These are phyloP conservation scores for Caenorhabditis imperialis DNA, from an alignment of 2,888 invertebrate species.

Conservation along the genomic window DNA sequence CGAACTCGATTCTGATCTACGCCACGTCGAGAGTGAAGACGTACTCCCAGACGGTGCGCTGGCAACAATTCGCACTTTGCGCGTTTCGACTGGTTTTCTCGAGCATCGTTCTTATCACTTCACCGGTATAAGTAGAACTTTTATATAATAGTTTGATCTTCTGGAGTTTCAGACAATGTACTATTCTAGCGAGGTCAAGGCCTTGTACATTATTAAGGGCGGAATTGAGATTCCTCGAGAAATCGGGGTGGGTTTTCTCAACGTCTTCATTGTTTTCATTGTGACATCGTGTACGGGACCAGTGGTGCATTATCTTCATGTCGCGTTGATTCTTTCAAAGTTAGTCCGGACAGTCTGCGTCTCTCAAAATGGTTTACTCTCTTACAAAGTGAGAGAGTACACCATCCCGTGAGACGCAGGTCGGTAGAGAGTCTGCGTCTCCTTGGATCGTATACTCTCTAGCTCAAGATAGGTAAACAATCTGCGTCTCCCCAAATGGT, in stretches of 20 bases:
- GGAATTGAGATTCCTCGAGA: conserved; percentile 14
- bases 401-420: too few species aligned
- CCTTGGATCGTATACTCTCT: too few species aligned
- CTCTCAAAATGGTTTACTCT: neutral
- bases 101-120: conserved; percentile 17
- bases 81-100: conserved; percentile 27
- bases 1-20: conserved; percentile 20
- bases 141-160: neutral
- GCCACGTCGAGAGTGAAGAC: conserved; percentile 33
- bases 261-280: conserved; percentile 27
- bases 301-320: conserved; percentile 33
- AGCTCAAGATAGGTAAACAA: too few species aligned
- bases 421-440: too few species aligned
- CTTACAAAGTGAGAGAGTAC: too few species aligned
- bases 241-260: conserved; percentile 11
- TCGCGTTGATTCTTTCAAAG: conserved; percentile 19
- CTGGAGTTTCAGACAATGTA: conserved; percentile 25
- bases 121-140: conserved; percentile 20
- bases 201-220: conserved; percentile 40
- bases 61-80: conserved; percentile 28
- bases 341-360: neutral
- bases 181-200: conserved; percentile 15
- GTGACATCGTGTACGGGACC: conserved; percentile 29
- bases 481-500: too few species aligned
- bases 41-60: conserved; percentile 25